Evolutionary conservation across 2,888 invertebrate species (phyloP), one percentile per base, ranked within the genome.

Genomic region (Scaptomyza flava): DNA sequence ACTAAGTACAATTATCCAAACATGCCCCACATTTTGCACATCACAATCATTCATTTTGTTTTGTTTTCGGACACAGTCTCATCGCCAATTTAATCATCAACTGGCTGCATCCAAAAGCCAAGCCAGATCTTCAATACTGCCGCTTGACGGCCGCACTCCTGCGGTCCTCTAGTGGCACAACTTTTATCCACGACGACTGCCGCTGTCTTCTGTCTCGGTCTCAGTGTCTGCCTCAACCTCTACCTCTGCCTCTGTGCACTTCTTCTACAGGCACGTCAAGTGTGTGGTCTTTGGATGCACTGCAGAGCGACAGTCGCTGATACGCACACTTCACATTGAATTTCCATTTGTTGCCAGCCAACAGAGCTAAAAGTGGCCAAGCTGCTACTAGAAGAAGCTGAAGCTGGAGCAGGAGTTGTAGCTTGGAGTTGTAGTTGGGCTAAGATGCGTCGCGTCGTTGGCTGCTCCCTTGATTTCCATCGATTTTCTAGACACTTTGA

Each of bases 401-500:
- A 11, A 34, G 52, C 23, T 52, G 62, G 31, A 48, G 53, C 43
- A 50, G 69, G 34, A 54, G 70, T 14, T 48, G 58, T 30, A 54
- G 52, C 31, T 47, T 54, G 54, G 27, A 51, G 48, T 67, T 66
- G 54, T 41, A 38, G 66, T 42, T 53, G 23, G 33, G 33, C 4
- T 48, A 48, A 47, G 36, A 57, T 53, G 68, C 60, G 59, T 72
- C 59, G 68, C 60, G 59, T 72, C 59, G 72, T 69, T 71, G 72
- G 72, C 64, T 60, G 68, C 54, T 75, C 79, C 85, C 76, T 85
- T 86, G 81, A 81, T 83, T 88, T 88, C 86, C 88, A 84, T 85
- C 84, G 84, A 85, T 85, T 85, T 88, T 85, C 84, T 88, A 87
- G 84, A 86, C 84, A 88, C 84, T 83, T 82, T 85, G 84, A 85